These are phyloP conservation scores for Thunnus thynnus DNA, from an alignment of 2,113 vertebrate species.

Conservation along the genomic window DNA sequence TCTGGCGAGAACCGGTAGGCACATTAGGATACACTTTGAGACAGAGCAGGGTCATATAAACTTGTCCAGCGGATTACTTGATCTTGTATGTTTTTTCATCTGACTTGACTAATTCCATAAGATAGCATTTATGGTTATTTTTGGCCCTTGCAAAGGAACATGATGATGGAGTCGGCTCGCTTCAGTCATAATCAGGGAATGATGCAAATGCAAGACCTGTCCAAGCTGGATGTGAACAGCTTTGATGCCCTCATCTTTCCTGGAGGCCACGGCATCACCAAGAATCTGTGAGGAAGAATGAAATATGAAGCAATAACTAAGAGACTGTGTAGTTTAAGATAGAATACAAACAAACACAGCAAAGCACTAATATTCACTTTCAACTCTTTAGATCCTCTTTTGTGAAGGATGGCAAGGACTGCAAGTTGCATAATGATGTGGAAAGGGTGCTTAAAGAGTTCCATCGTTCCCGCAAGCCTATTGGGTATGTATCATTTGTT, in stretches of 20 bases:
- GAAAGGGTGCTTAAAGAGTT: slow-evolving; percentile 84
- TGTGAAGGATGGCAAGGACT: slow-evolving; percentile 83
- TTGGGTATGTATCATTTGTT: slow-evolving; percentile 74
- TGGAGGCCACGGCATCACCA: slow-evolving; percentile 82
- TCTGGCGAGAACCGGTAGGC: slow-evolving; percentile 81
- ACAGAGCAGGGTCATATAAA: neutral
- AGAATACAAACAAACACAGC: neutral
- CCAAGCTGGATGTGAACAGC: slow-evolving; percentile 80
- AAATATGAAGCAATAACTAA: neutral
- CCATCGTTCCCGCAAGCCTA: slow-evolving; percentile 82
- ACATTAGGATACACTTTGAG: neutral
- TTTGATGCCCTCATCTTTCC: slow-evolving; percentile 85
- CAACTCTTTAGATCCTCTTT: slow-evolving; percentile 77
- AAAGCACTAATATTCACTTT: slow-evolving; percentile 10
- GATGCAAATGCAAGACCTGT: slow-evolving; percentile 82
- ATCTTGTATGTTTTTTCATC: neutral
- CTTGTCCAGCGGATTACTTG: neutral
- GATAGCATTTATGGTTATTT: slow-evolving; percentile 54
- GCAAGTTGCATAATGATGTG: slow-evolving; percentile 82
- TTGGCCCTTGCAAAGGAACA: slow-evolving; percentile 72
- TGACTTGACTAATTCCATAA: slow-evolving; percentile 40
- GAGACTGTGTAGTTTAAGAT: neutral
- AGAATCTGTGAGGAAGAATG: slow-evolving; percentile 80
- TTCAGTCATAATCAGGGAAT: slow-evolving; percentile 81
- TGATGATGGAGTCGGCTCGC: slow-evolving; percentile 82